These are phyloP conservation scores for Ptychadena robeensis DNA, from an alignment of 2,797 vertebrate genomes.

Conservation along the genomic window DNA sequence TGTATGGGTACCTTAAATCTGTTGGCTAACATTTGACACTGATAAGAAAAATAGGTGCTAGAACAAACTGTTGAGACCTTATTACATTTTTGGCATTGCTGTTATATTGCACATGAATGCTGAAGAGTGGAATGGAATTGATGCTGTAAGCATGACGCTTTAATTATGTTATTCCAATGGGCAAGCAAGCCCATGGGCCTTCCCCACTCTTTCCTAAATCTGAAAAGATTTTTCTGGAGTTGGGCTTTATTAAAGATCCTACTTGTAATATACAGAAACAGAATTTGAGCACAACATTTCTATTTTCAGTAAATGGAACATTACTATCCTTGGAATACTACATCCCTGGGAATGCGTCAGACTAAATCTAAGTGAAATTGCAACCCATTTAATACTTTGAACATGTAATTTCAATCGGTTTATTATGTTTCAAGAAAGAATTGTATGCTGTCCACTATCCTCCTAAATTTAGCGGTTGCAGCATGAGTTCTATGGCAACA, in stretches of 20 bases:
- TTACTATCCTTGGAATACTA: neutral
- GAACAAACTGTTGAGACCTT: too few relatives aligned
- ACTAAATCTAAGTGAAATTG: constrained; percentile 12
- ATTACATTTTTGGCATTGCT: too few relatives aligned
- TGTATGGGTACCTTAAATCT: too few relatives aligned
- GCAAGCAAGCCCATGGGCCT: too few relatives aligned
- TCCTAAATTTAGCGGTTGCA: constrained; percentile 41
- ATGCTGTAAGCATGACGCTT: too few relatives aligned
- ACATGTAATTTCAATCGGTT: constrained; percentile 41
- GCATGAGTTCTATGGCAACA: constrained; percentile 32
- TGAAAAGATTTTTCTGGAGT: too few relatives aligned
- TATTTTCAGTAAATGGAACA: neutral
- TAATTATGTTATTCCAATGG: too few relatives aligned
- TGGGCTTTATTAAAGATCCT: neutral
- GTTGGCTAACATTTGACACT: too few relatives aligned
- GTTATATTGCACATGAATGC: too few relatives aligned
- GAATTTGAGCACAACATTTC: neutral
- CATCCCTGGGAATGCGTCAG: neutral
- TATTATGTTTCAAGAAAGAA: constrained; percentile 38
- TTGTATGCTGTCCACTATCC: constrained; percentile 42
- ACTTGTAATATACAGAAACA: neutral
- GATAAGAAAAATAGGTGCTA: too few relatives aligned
- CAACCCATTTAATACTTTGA: constrained; percentile 18
- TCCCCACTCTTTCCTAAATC: too few relatives aligned
- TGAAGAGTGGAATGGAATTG: too few relatives aligned